Conservation (phyloP, 2,888 invertebrate genomes). For the Scaptomyza parva region DNA sequence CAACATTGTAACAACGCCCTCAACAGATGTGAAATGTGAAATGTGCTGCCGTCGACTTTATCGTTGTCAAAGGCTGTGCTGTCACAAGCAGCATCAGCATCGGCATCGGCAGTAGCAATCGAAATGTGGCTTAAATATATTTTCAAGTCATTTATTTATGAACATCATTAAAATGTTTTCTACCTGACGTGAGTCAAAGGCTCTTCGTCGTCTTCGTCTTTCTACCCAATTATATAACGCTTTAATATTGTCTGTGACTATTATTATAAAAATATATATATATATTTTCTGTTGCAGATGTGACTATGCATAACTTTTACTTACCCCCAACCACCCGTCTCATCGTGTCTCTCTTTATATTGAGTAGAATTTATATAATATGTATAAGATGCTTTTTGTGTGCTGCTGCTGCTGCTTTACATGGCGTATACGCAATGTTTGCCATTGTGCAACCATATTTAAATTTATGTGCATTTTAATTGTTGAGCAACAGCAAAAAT, state of each 20-base stretch:
- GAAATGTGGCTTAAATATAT: slow-evolving; percentile 73
- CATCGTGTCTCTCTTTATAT: slow-evolving; percentile 9
- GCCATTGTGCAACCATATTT: slow-evolving; percentile 43
- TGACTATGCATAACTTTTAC: slow-evolving; percentile 3
- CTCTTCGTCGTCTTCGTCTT: no score
- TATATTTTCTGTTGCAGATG: slow-evolving; percentile 10
- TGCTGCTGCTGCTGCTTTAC: slow-evolving; percentile 6
- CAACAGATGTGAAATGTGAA: slow-evolving; percentile 48
- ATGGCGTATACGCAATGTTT: slow-evolving; percentile 46
- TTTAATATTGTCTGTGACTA: background rate
- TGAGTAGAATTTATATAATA: slow-evolving; percentile 20
- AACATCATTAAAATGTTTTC: slow-evolving; percentile 73
- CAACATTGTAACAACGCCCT: slow-evolving; percentile 63
- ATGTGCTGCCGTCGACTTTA: slow-evolving; percentile 2
- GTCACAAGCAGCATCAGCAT: slow-evolving; percentile 37
- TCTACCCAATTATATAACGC: slow-evolving; percentile 13
- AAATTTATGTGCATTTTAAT: slow-evolving; percentile 80
- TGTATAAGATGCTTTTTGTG: slow-evolving; percentile 14
- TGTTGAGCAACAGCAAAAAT: slow-evolving; percentile 60
- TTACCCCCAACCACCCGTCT: no score
- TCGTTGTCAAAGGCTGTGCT: slow-evolving; percentile 32
- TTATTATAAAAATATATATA: background rate
- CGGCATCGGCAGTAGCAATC: slow-evolving; percentile 48
- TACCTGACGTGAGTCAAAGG: slow-evolving; percentile 48
- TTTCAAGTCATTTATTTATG: slow-evolving; percentile 79